A percentile compares a stretch with the other conserved stretches of the same genome.
Evolutionary conservation across 2,797 vertebrate genomes (phyloP).

Genomic region (Moxostoma hubbsi): DNA sequence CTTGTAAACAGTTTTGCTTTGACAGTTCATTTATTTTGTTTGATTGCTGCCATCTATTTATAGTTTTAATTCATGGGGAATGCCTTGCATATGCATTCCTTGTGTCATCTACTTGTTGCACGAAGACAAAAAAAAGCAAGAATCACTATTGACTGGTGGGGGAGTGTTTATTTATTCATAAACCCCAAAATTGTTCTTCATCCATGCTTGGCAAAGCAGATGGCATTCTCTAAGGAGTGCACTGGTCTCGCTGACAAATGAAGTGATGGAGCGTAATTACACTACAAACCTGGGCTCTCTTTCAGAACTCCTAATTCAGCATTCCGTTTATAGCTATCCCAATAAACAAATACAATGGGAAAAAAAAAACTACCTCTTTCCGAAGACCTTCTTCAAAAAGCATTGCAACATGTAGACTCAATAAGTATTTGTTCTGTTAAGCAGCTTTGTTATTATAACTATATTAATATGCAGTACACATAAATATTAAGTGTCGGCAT

Average conservation of each 20-base stretch:
- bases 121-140: slow-evolving; percentile 68
- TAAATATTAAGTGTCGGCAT: too few species aligned
- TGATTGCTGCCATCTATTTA: slow-evolving; percentile 81
- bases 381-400: background rate
- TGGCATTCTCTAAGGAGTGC: slow-evolving; percentile 59
- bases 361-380: background rate
- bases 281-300: slow-evolving; percentile 17
- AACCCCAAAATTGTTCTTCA: slow-evolving; percentile 71
- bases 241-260: slow-evolving; percentile 54
- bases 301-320: slow-evolving; percentile 44
- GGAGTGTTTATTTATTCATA: slow-evolving; percentile 77
- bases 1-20: slow-evolving; percentile 80
- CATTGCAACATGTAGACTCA: background rate
- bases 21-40: slow-evolving; percentile 86
- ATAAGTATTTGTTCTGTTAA: background rate
- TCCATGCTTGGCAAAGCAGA: slow-evolving; percentile 63
- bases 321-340: slow-evolving; percentile 2
- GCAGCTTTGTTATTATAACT: too few species aligned
- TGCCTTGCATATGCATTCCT: slow-evolving; percentile 67
- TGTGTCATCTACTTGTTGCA: slow-evolving; percentile 69
- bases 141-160: slow-evolving; percentile 70
- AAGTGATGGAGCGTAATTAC: slow-evolving; percentile 53
- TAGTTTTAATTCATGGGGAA: slow-evolving; percentile 60
- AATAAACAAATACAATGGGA: background rate
- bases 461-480: too few species aligned